phyloP scores from a whole-genome alignment of 2,888 invertebrate species.

The Sthenelais limicola region DNA sequence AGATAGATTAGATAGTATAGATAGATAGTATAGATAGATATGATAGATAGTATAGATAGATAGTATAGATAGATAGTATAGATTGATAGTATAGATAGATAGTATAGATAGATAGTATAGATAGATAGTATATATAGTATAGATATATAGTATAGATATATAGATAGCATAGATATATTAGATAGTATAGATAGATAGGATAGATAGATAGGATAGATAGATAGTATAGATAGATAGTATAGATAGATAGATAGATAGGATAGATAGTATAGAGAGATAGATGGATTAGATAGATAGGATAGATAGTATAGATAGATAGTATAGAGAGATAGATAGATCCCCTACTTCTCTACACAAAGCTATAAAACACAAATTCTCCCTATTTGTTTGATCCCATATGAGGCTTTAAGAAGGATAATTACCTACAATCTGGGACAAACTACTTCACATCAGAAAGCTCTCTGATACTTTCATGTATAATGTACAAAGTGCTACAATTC shows the following conservation, averaged over 20 bases:
- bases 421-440: too few relatives aligned
- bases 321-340: background rate
- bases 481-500: too few relatives aligned
- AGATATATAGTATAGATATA: background rate
- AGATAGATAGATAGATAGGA: slow-evolving; percentile 1
- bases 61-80: background rate
- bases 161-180: background rate
- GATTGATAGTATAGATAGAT: background rate
- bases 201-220: background rate
- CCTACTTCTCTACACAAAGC: too few relatives aligned
- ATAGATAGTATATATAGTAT: background rate
- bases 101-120: background rate
- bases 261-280: background rate
- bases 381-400: too few relatives aligned
- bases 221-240: background rate
- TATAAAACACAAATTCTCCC: too few relatives aligned
- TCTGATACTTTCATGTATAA: too few relatives aligned
- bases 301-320: background rate
- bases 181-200: background rate
- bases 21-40: background rate
- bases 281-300: background rate
- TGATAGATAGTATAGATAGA: background rate
- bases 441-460: too few relatives aligned
- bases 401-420: too few relatives aligned
- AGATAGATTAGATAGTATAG: background rate